Conservation (phyloP, 1,140 invertebrate species). For the Drosophila varians region DNA sequence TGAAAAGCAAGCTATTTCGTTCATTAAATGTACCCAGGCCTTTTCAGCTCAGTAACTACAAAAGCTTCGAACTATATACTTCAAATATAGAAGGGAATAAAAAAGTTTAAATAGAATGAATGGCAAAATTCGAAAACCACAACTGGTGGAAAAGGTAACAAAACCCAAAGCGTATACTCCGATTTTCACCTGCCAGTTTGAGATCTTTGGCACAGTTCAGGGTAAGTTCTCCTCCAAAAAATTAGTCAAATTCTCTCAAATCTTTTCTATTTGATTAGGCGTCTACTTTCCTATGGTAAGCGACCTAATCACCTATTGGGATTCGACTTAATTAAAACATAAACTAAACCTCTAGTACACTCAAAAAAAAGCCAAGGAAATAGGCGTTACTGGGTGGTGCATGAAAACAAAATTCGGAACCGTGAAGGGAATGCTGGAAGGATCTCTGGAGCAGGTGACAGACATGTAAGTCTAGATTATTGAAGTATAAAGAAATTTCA, state of each 20-base stretch:
- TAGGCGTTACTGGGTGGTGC: conserved; percentile 61
- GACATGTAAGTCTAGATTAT: conserved; percentile 70
- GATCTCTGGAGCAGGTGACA: conserved; percentile 35
- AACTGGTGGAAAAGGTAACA: neutral
- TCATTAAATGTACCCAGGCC: neutral
- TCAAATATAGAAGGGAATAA: neutral
- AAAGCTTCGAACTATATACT: neutral
- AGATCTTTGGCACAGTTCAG: conserved; percentile 55
- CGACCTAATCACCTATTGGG: too few species aligned
- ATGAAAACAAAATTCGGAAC: conserved; percentile 60
- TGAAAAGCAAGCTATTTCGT: neutral
- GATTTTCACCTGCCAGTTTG: conserved; percentile 50
- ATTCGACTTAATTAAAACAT: too few species aligned
- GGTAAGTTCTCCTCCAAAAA: conserved; percentile 15
- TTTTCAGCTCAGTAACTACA: neutral
- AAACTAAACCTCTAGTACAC: conserved; percentile 29
- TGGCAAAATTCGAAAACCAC: conserved; percentile 52
- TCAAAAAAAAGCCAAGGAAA: conserved; percentile 39
- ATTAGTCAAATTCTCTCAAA: neutral
- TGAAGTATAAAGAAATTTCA: too few species aligned
- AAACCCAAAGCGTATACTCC: neutral
- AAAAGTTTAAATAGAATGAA: too few species aligned
- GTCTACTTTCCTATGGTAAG: conserved; percentile 59
- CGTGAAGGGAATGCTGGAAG: conserved; percentile 58
- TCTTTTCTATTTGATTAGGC: conserved; percentile 5